These are phyloP conservation scores for Rhynchotus rufescens DNA, from an alignment of 2,797 vertebrate species.

Conservation along the genomic window DNA sequence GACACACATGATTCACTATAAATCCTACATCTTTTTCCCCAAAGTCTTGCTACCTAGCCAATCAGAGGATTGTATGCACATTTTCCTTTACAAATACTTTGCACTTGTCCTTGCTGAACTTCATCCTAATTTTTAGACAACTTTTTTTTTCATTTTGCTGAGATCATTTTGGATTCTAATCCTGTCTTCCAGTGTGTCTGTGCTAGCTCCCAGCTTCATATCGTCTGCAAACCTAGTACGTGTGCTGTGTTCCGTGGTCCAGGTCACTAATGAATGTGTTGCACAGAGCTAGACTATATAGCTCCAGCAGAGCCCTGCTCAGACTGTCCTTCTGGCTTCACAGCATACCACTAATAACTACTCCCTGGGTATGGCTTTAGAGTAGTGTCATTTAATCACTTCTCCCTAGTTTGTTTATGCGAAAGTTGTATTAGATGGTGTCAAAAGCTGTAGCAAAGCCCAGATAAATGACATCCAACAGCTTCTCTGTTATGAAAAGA, in stretches of 20 bases:
- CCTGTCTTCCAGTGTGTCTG: not conserved
- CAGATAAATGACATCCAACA: slow-evolving; percentile 34
- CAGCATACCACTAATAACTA: slow-evolving; percentile 33
- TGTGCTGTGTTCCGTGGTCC: not conserved
- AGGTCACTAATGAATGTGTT: slow-evolving; percentile 60
- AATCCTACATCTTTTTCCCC: not conserved
- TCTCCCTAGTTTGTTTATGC: slow-evolving; percentile 45
- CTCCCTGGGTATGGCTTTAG: slow-evolving; percentile 30
- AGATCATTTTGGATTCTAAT: slow-evolving; percentile 34
- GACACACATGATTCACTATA: not conserved
- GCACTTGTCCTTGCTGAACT: not conserved
- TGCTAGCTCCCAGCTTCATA: not conserved
- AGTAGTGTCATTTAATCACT: slow-evolving; percentile 34
- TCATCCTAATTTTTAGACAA: not conserved
- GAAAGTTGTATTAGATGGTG: slow-evolving; percentile 19
- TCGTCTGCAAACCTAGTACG: slow-evolving; percentile 46
- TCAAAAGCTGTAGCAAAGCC: slow-evolving; percentile 33
- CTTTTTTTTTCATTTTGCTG: not conserved
- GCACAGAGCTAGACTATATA: not conserved
- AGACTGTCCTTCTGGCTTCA: slow-evolving; percentile 33
- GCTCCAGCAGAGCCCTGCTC: slow-evolving; percentile 46
- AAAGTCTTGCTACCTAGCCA: not conserved
- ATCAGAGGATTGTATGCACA: not conserved
- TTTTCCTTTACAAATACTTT: not conserved
- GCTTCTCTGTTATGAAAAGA: slow-evolving; percentile 5